phyloP scores from a whole-genome alignment of 2,797 vertebrate species.

The Pangasius macronema region DNA sequence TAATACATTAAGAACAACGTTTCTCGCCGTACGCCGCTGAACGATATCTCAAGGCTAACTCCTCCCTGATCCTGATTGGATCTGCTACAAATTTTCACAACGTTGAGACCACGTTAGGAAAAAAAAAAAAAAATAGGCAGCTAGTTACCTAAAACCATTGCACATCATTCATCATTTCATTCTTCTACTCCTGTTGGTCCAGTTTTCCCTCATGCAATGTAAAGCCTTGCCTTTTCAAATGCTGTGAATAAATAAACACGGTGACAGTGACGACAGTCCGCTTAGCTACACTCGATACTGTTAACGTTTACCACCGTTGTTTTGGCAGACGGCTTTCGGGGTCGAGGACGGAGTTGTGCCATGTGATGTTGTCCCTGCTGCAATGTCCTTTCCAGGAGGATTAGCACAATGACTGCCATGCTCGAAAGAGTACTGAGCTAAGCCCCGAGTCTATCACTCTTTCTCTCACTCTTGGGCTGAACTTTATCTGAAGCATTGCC shows the following conservation, averaged over 20 bases:
- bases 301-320: not conserved
- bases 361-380: not conserved
- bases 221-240: not conserved
- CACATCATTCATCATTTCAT: too few species aligned
- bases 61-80: not conserved
- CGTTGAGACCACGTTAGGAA: not conserved
- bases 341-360: not conserved
- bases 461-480: slow-evolving; percentile 48
- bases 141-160: not conserved
- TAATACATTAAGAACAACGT: not conserved
- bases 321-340: not conserved
- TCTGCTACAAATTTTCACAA: too few species aligned
- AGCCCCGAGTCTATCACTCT: slow-evolving; percentile 32
- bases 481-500: slow-evolving; percentile 65
- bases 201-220: not conserved
- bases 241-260: not conserved
- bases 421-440: slow-evolving; percentile 56
- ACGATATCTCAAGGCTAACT: not conserved
- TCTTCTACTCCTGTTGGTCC: not conserved
- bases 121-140: not conserved
- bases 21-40: not conserved
- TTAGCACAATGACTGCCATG: slow-evolving; percentile 58
- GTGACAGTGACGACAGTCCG: not conserved
- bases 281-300: not conserved
- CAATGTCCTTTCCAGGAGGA: slow-evolving; percentile 55